These are phyloP conservation scores for Epicauta chinensis DNA, from an alignment of 1,140 invertebrate genomes.

Conservation along the genomic window DNA sequence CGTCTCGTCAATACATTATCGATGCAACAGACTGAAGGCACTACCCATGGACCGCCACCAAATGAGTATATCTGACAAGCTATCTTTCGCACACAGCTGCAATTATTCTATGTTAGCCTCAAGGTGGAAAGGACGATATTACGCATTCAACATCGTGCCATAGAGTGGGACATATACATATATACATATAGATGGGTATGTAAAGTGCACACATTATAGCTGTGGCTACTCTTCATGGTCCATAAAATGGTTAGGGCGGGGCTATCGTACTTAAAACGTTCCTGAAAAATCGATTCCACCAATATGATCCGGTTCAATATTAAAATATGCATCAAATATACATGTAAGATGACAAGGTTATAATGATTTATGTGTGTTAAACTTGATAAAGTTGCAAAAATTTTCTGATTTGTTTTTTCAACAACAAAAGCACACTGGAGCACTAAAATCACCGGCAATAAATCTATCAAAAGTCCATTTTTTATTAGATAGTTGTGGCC, in stretches of 20 bases:
- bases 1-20: constrained; percentile 10
- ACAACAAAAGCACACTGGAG: neutral
- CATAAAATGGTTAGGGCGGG: constrained; percentile 25
- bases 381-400: neutral
- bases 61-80: constrained; percentile 33
- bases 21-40: constrained; percentile 14
- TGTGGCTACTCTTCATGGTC: constrained; percentile 17
- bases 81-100: constrained; percentile 32
- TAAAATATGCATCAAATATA: constrained; percentile 21
- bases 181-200: neutral
- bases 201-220: too few relatives aligned
- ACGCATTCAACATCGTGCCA: neutral
- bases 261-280: constrained; percentile 26
- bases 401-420: too few relatives aligned
- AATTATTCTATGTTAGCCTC: constrained; percentile 34
- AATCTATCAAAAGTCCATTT: too few relatives aligned
- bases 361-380: constrained; percentile 8
- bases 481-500: too few relatives aligned
- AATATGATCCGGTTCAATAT: constrained; percentile 27
- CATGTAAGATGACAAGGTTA: constrained; percentile 7
- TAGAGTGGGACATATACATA: constrained; percentile 13
- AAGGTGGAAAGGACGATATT: constrained; percentile 20
- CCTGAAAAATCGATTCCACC: constrained; percentile 25
- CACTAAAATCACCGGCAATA: too few relatives aligned
- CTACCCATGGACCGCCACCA: constrained; percentile 22